Base-by-base conservation (phyloP, 2,113 vertebrate species). In the Formicarius rufipectus region DNA sequence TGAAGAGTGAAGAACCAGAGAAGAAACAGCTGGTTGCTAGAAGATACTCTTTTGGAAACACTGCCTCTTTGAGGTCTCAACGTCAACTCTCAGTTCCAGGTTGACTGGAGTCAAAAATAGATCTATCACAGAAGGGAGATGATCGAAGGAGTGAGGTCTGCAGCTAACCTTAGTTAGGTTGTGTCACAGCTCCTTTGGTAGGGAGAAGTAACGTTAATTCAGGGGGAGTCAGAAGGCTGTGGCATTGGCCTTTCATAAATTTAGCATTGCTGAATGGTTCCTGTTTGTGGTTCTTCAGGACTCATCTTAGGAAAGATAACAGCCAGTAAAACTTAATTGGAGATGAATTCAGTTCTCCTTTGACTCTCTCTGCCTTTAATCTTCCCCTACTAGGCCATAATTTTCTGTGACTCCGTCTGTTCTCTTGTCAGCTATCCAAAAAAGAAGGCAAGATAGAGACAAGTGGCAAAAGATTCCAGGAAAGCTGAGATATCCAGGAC, bases 331-430 rank as follows among this genome's bases (percentile, higher is more conserved):
- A 82, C 37, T 88, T 85, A 31, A 55, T 71, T 31, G 75, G 62
- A 77, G 59, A 64, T 82, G 0, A 86, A 80, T 73, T 89, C n/a
- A 42, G 30, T 62, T 94, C 72, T 89, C 19, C 39, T 90, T 80
- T 58, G 31, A 79, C 52, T 86, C 39, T 39, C 74, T 90, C 60
- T 93, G 62, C 60, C 60, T 95, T 96, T 89, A 83, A 56, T 90
- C 79, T 89, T 89, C 30, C 45, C 37, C 35, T 94, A 52, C 47
- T 25, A 89, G 67, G 71, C 58, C 69, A 25, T n/a, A 35, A 27
- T 84, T 91, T 87, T 66, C 73, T 82, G 55, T 14, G 5, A 76
- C 37, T 89, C 80, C 63, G 80, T 80, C 62, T 89, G 83, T 90
- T 89, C 72, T 83, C 27, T 56, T 94, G 93, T 88, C 86, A 94